Percentiles rank a stretch among this genome's conserved stretches.
These are phyloP conservation scores for Siphlonurus alternatus DNA, from an alignment of 2,888 invertebrate species.

Conservation along the genomic window DNA sequence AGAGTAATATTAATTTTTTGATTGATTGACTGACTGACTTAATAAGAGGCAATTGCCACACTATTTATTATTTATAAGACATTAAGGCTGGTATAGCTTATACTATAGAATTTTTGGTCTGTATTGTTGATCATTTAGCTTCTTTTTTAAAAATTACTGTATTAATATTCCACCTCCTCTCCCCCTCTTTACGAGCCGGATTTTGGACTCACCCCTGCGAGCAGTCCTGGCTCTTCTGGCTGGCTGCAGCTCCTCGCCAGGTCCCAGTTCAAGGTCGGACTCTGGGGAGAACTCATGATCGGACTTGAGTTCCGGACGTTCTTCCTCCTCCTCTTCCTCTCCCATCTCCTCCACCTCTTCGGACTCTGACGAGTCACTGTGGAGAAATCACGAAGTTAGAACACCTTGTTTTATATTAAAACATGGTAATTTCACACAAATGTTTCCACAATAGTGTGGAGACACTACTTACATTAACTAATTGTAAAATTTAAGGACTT, in stretches of 20 bases:
- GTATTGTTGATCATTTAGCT: too few relatives aligned
- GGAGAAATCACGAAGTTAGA: background rate
- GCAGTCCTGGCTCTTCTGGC: slow-evolving; percentile 70
- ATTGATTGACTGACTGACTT: too few relatives aligned
- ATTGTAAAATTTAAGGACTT: too few relatives aligned
- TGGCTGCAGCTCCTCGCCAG: slow-evolving; percentile 48
- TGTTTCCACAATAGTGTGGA: background rate
- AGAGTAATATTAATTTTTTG: too few relatives aligned
- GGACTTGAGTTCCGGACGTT: slow-evolving; percentile 41
- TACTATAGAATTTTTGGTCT: too few relatives aligned
- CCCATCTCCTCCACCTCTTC: slow-evolving; percentile 31
- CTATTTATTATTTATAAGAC: too few relatives aligned
- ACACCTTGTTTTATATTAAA: background rate
- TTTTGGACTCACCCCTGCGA: slow-evolving; percentile 47
- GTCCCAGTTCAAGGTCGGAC: slow-evolving; percentile 55
- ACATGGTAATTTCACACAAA: background rate
- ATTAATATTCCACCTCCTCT: too few relatives aligned
- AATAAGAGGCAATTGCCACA: too few relatives aligned
- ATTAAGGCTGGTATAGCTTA: too few relatives aligned
- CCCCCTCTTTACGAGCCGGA: too few relatives aligned
- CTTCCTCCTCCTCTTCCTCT: slow-evolving; percentile 31
- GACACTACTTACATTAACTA: too few relatives aligned
- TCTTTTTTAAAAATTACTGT: too few relatives aligned
- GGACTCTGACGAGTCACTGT: slow-evolving; percentile 21
- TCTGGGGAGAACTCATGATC: slow-evolving; percentile 91